Percentiles rank a stretch among this genome's conserved stretches.
Evolutionary conservation across 2,113 vertebrate species (phyloP).

Genomic region (Columba livia): DNA sequence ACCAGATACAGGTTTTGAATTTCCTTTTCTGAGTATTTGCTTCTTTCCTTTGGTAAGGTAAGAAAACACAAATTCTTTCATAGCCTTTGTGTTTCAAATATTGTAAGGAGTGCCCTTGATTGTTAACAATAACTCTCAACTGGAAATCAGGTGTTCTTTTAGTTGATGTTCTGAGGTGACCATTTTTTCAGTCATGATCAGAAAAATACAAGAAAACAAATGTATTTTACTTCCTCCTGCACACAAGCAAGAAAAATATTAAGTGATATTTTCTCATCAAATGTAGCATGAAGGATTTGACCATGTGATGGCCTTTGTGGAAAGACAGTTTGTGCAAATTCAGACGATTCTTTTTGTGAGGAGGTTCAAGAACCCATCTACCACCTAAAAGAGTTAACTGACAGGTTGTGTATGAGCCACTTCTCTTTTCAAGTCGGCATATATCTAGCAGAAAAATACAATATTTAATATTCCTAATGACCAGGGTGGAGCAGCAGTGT

Average conservation of each 20-base stretch:
- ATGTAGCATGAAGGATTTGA: background rate
- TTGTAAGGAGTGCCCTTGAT: background rate
- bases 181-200: background rate
- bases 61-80: background rate
- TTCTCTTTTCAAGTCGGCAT: background rate
- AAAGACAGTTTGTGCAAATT: background rate
- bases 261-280: background rate
- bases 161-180: background rate
- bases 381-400: background rate
- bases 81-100: background rate
- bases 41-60: background rate
- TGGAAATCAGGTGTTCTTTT: background rate
- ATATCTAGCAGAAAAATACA: background rate
- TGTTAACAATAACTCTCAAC: background rate
- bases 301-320: background rate
- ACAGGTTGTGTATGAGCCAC: background rate
- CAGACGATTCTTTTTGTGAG: background rate
- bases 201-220: background rate
- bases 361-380: background rate
- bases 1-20: background rate
- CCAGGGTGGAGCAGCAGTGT: accelerated
- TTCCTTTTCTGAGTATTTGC: background rate
- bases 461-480: background rate
- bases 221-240: background rate
- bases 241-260: background rate